Percentiles rank a stretch among this genome's conserved stretches.
Conservation (phyloP, 2,888 invertebrate genomes). For the Nephrotoma guestfalica region DNA sequence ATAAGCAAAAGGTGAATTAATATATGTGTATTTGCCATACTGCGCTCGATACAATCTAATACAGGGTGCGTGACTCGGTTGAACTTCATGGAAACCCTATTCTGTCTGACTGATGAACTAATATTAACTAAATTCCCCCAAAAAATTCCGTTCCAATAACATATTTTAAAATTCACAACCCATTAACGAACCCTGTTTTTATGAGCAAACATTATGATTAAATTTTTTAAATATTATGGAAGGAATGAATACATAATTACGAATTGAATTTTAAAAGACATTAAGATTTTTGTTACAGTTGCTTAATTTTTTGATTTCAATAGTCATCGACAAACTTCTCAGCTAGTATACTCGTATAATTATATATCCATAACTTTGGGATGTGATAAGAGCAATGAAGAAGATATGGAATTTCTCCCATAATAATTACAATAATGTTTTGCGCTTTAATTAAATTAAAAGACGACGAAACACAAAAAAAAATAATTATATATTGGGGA, state of each 20-base stretch:
- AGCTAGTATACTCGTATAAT: neutral
- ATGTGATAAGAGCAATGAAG: neutral
- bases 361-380: neutral
- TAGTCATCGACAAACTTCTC: neutral
- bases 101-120: too few relatives aligned
- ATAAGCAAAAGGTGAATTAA: neutral
- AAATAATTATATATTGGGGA: neutral
- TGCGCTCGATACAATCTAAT: neutral
- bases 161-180: too few relatives aligned
- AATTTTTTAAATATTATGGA: too few relatives aligned
- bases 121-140: too few relatives aligned
- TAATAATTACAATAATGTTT: neutral
- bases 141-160: too few relatives aligned
- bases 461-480: neutral
- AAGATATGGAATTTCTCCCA: neutral
- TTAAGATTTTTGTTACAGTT: neutral
- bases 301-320: neutral
- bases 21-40: neutral
- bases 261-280: neutral
- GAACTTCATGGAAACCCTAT: too few relatives aligned
- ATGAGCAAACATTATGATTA: too few relatives aligned
- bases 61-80: neutral
- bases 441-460: neutral
- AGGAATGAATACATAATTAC: neutral
- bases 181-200: too few relatives aligned